phyloP scores from a whole-genome alignment of 1,140 invertebrate genomes.

The Listronotus oregonensis region DNA sequence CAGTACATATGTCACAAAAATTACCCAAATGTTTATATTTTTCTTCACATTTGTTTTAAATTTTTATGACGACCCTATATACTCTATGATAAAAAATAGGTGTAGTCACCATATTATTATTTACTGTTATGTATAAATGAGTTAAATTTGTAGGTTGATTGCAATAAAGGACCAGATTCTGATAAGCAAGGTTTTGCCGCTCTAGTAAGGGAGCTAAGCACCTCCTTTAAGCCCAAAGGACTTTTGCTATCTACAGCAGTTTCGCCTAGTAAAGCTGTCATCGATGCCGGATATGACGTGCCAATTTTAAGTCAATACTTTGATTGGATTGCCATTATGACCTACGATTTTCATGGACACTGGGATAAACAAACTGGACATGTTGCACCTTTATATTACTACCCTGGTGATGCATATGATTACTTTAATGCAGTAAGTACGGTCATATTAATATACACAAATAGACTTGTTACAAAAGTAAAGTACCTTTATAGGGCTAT shows the following conservation, averaged over 20 bases:
- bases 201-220: constrained; percentile 72
- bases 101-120: no score
- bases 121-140: neutral
- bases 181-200: constrained; percentile 69
- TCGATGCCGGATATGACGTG: constrained; percentile 81
- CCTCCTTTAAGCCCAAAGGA: constrained; percentile 71
- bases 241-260: constrained; percentile 81
- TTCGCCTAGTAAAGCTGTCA: constrained; percentile 80
- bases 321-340: constrained; percentile 90
- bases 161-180: constrained; percentile 37
- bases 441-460: no score
- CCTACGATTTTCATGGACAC: constrained; percentile 86
- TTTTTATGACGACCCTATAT: no score
- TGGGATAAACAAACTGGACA: constrained; percentile 91
- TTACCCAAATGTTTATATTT: no score
- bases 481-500: no score
- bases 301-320: constrained; percentile 71
- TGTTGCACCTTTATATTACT: constrained; percentile 77
- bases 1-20: no score
- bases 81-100: no score
- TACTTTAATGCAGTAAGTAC: constrained; percentile 74
- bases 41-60: no score
- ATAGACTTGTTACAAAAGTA: no score
- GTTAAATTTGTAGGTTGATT: constrained; percentile 35
- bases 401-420: constrained; percentile 72